Base-by-base conservation (phyloP, 2,797 vertebrate genomes). In the Scleropages formosus region DNA sequence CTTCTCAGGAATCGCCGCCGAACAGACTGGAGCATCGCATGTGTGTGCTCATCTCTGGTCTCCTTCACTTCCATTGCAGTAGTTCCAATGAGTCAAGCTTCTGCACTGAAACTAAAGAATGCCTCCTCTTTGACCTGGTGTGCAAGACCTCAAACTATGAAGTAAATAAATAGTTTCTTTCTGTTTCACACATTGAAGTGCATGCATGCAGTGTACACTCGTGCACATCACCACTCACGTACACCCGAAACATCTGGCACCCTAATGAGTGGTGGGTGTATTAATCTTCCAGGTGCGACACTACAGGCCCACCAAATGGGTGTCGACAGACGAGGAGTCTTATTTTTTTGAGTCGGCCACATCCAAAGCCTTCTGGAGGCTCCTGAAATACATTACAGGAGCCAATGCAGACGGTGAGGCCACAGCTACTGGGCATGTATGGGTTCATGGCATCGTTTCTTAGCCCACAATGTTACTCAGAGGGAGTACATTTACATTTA, bases 371-470 rank as follows among this genome's bases (percentile, higher is more conserved):
- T 92, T 93, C 82, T 77, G 3, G 47, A 85, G 83, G 64, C 87
- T 94, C 31, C 91, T 62, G 53, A 72, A 79, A 0, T 93, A 93
- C 82, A 92, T 93, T 75, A 67, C 16, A 0, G 91, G 92, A 18
- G 68, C 61, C 60, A 93, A 93, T 0, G 39, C 76, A n/a, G 60
- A 68, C 0, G 84, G 90, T 90, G 66, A 74, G 79, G 31, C 68
- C 18, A 24, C 12, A 6, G 8, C 4, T 16, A 10, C 10, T 1
- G 71, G 9, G 70, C 16, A 16, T 56, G 51, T 56, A 10, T 6
- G 20, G 26, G 27, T 61, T 16, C 18, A 53, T n/a, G n/a, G n/a
- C n/a, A n/a, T n/a, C n/a, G n/a, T n/a, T n/a, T n/a, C n/a, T n/a
- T n/a, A n/a, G n/a, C n/a, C n/a, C n/a, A n/a, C n/a, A n/a, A n/a